phyloP scores from a whole-genome alignment of 2,113 vertebrate genomes.

The Vimba vimba region DNA sequence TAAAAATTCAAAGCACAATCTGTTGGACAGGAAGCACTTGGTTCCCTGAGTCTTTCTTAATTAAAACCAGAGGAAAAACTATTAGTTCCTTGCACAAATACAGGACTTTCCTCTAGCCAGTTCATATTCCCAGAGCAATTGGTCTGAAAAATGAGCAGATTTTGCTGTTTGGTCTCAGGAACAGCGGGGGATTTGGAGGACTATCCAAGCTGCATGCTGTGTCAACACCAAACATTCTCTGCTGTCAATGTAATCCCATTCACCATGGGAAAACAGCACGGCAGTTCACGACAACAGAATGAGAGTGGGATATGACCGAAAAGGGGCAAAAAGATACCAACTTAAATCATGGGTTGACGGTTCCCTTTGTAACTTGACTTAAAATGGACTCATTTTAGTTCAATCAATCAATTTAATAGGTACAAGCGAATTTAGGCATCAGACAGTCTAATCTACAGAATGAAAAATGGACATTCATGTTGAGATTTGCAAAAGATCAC shows the following conservation, averaged over 20 bases:
- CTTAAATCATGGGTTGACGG: neutral
- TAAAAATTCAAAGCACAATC: conserved; percentile 54
- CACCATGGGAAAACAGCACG: conserved; percentile 14
- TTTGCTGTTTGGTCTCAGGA: conserved; percentile 30
- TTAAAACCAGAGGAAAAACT: conserved; percentile 59
- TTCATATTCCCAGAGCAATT: conserved; percentile 4
- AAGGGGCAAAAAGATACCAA: neutral
- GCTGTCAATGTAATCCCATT: conserved; percentile 31
- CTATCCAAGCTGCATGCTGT: conserved; percentile 28
- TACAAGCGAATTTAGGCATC: neutral
- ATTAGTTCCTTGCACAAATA: conserved; percentile 33
- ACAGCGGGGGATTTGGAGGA: conserved; percentile 28
- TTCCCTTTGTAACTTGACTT: neutral
- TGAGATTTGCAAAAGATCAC: neutral
- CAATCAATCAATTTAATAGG: neutral
- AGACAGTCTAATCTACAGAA: neutral
- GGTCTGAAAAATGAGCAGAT: conserved; percentile 31
- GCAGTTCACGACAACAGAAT: conserved; percentile 3
- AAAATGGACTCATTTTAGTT: neutral
- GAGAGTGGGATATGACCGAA: neutral
- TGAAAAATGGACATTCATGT: neutral
- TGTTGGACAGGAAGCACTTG: conserved; percentile 51
- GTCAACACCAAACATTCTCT: conserved; percentile 38
- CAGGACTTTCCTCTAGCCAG: neutral
- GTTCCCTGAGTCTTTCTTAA: conserved; percentile 53